Base-by-base conservation (phyloP, 2,797 vertebrate genomes). In the Alcedo quadribrachys region DNA sequence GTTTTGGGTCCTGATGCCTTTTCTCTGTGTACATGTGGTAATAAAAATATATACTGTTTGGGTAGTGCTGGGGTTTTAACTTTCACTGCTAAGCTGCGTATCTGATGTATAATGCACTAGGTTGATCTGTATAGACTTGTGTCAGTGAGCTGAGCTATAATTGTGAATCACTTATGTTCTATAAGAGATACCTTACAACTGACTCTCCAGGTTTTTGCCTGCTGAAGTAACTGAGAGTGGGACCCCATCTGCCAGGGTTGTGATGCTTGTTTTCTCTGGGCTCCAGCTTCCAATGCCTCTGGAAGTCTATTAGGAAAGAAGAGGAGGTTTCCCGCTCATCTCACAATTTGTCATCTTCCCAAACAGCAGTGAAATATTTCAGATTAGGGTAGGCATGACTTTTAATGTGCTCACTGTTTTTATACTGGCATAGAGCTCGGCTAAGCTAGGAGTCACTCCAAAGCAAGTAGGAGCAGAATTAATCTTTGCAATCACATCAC, bases 401-500 rank as follows among this genome's bases (percentile, higher is more conserved):
- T n/a, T 63, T 67, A 37, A 65, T 5, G 1, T 40, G 16, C 21
- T 79, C 4, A 4, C 6, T 2, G 5, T 9, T 80, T 90, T 91
- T 40, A 21, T 69, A 75, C 33, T 22, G 46, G 71, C n/a, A 24
- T 3, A 43, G 48, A 82, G 55, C 45, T 84, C 83, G 0, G 8
- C 75, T 73, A 58, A 89, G 37, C 74, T 90, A 48, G 70, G 77
- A 89, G 70, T 67, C 40, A 3, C 73, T 93, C 77, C 80, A 76
- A 75, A 87, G 27, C 19, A 19, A 85, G 58, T 81, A 70, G 71
- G 75, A 86, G 50, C 67, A 53, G 78, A 81, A 48, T 81, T 33
- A 48, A 81, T 75, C 66, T 40, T 65, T 82, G 75, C 40, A 27
- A 61, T 93, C 75, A 7, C 81, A 92, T 89, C 78, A 81, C 85